phyloP scores from a whole-genome alignment of 2,888 invertebrate genomes.

The Luperina testacea region DNA sequence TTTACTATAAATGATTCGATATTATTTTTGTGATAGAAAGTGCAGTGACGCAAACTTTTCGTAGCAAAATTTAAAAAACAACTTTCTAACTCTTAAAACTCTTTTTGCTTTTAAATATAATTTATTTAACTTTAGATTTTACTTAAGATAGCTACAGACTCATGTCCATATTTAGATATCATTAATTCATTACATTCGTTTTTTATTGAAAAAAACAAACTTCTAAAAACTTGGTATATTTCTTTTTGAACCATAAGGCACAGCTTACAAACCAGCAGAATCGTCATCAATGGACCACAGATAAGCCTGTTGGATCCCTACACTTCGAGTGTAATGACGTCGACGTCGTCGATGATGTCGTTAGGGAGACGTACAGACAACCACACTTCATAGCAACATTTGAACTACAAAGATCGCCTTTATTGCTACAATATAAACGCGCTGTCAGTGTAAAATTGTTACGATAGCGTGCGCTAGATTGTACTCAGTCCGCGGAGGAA shows the following conservation, averaged over 20 bases:
- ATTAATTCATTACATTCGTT: not conserved
- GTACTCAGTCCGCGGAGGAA: conserved; percentile 12
- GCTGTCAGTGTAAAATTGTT: not conserved
- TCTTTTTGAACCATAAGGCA: conserved; percentile 12
- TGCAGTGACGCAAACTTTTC: conserved; percentile 2
- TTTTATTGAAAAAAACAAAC: not conserved
- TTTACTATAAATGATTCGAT: not conserved
- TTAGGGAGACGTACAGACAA: conserved; percentile 51
- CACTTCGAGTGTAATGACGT: conserved; percentile 57
- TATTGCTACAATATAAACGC: not conserved
- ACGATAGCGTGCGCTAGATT: not conserved
- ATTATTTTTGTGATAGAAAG: conserved; percentile 17
- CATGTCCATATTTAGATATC: not conserved
- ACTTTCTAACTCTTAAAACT: conserved; percentile 8
- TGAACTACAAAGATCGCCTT: not conserved
- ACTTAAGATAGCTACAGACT: not conserved
- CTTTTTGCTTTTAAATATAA: conserved; percentile 1
- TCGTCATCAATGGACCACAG: conserved; percentile 40
- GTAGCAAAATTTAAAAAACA: not conserved
- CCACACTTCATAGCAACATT: not conserved
- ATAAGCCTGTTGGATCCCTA: conserved; percentile 46
- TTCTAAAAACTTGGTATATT: not conserved
- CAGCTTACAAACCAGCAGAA: conserved; percentile 10
- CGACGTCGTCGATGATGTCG: too few species aligned
- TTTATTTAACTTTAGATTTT: not conserved